These are phyloP conservation scores for Pipistrellus pygmaeus DNA, from an alignment of 2,797 vertebrate species.

Conservation along the genomic window DNA sequence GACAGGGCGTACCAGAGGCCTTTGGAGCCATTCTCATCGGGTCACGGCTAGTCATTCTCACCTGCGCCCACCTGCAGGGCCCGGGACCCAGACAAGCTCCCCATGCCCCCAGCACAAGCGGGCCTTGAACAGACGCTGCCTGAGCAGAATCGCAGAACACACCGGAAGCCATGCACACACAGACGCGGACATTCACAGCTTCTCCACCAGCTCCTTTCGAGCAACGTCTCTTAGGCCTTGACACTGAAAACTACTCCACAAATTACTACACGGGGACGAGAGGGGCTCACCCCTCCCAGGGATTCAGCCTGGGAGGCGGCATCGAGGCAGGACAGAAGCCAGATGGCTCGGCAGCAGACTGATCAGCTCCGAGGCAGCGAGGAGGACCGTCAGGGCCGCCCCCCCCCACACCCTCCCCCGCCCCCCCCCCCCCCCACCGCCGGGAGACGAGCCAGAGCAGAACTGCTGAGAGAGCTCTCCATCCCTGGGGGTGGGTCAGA, in stretches of 20 bases:
- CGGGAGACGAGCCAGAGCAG: too few species aligned
- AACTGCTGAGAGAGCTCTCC: not conserved
- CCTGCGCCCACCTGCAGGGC: not conserved
- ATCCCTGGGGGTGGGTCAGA: not conserved
- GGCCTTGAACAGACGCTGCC: accelerated
- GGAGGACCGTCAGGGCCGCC: not conserved
- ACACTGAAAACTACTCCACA: not conserved
- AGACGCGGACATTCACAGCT: not conserved
- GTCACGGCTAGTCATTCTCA: accelerated
- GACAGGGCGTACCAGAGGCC: accelerated
- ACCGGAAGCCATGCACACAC: not conserved
- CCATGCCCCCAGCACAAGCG: not conserved
- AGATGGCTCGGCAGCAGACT: not conserved
- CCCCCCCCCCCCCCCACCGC: too few species aligned
- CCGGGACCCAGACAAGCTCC: not conserved
- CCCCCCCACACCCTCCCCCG: too few species aligned
- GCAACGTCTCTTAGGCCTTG: not conserved
- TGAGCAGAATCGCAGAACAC: not conserved
- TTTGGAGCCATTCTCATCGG: not conserved
- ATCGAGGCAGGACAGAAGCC: not conserved
- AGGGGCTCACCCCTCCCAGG: not conserved
- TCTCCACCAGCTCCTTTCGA: not conserved
- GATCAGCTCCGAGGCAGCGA: not conserved
- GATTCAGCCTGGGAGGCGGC: too few species aligned
- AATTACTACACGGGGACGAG: too few species aligned